Percentiles rank a stretch among this genome's conserved stretches.
Evolutionary conservation across 1,140 invertebrate genomes (phyloP).

Genomic region (Dryas iulia): DNA sequence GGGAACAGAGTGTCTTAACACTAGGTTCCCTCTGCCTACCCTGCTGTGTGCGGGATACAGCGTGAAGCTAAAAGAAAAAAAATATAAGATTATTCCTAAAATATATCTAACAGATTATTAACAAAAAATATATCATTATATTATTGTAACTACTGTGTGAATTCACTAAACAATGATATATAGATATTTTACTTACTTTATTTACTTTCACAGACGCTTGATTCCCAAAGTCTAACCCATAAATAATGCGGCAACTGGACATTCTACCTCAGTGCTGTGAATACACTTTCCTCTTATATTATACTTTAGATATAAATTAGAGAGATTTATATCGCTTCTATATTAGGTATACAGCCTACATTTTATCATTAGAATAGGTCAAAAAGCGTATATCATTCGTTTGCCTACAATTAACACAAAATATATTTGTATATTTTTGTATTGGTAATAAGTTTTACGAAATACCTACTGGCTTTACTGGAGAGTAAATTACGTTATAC

Average conservation of each 20-base stretch:
- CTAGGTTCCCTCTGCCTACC: too few species aligned
- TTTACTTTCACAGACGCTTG: conserved; percentile 74
- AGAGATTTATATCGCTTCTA: conserved; percentile 55
- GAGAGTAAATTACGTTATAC: background rate
- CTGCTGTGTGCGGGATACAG: too few species aligned
- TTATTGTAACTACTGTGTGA: too few species aligned
- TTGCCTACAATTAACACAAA: background rate
- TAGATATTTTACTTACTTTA: conserved; percentile 73
- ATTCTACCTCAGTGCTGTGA: conserved; percentile 54
- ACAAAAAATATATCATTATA: too few species aligned
- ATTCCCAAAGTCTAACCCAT: conserved; percentile 66
- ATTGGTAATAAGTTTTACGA: background rate
- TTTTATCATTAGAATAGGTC: conserved; percentile 21
- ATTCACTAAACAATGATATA: conserved; percentile 44
- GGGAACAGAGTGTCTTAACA: too few species aligned
- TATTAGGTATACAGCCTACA: conserved; percentile 19
- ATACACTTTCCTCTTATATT: conserved; percentile 76
- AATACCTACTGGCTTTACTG: background rate
- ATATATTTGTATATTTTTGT: background rate
- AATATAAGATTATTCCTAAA: too few species aligned
- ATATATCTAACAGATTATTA: too few species aligned
- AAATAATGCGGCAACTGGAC: conserved; percentile 66
- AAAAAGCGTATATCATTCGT: conserved; percentile 12
- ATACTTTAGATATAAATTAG: conserved; percentile 74
- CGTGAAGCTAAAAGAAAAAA: too few species aligned